Percentiles rank a stretch among this genome's conserved stretches.
Evolutionary conservation across 2,888 invertebrate genomes (phyloP).

Genomic region (Caenorhabditis becei): DNA sequence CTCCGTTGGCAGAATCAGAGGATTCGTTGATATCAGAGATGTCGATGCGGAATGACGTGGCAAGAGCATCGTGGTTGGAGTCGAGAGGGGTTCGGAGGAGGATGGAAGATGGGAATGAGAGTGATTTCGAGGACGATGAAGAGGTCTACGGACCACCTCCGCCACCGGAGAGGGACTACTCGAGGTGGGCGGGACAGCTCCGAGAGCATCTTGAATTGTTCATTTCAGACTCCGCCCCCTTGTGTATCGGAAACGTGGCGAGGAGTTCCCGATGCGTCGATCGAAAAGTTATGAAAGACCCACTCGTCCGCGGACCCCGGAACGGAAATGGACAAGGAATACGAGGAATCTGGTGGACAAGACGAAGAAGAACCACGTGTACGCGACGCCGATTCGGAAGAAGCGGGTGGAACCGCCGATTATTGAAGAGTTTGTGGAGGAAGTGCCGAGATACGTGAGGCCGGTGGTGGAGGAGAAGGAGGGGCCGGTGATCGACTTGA

Average conservation of each 20-base stretch:
- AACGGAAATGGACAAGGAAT: conserved; percentile 30
- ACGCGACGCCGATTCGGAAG: conserved; percentile 41
- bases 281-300: conserved; percentile 52
- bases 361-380: conserved; percentile 34
- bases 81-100: conserved; percentile 25
- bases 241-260: conserved; percentile 39
- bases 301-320: conserved; percentile 28
- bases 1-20: conserved; percentile 65
- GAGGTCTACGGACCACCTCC: conserved; percentile 23
- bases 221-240: conserved; percentile 39
- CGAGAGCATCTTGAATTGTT: neutral
- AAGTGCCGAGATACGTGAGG: conserved; percentile 52
- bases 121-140: conserved; percentile 28
- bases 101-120: conserved; percentile 49
- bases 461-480: conserved; percentile 11
- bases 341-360: conserved; percentile 35
- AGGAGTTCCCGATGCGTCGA: conserved; percentile 46
- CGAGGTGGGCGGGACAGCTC: neutral
- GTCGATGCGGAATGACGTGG: conserved; percentile 57
- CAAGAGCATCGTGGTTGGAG: conserved; percentile 52
- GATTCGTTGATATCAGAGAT: conserved; percentile 68
- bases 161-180: conserved; percentile 37
- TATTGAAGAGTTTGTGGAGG: conserved; percentile 52
- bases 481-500: conserved; percentile 32
- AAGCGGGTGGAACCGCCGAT: conserved; percentile 25